Evolutionary conservation across 2,888 invertebrate genomes (phyloP), one percentile per base, ranked within the genome.

Genomic region (Eilema caniola): DNA sequence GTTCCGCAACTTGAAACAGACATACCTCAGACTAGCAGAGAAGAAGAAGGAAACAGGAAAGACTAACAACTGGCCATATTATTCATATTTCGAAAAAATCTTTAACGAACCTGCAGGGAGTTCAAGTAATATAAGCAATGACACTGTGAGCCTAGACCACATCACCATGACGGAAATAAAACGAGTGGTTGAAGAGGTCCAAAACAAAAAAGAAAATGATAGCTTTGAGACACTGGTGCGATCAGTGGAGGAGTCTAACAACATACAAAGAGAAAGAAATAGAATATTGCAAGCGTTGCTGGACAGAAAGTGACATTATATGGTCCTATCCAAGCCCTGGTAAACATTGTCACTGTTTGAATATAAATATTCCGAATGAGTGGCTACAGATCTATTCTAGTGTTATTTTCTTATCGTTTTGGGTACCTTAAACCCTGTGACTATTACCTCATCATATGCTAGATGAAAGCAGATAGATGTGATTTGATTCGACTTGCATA

Each of bases 1-100:
- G 71, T 95, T 93, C 71, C 86, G 95, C 16, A 95, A 95, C 74
- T 79, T 95, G 24, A 95, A 95, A 79, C 94, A 94, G 74, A 94
- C 95, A 1, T 95, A 92, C 67, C 83, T 93, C 3, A 86, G 94
- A 67, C 79, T 95, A 2, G 78, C 83, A 8, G 89, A 90, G n/a
- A 92, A 89, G 73, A 92, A 88, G 67, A 86, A 85, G 53, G 85
- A 88, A 23, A 89, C 88, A n/a, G 94, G 93, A 0, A 90, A 89
- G 76, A 78, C 73, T 12, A 89, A 84, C 63, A 89, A 85, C 66
- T 95, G 95, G 95, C 93, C 93, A 11, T 95, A 95, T 77, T 95
- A 86, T 72, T 75, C 84, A 4, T 91, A 92, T 66, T 95, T 95
- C 81, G 92, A 94, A 76, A 88, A 89, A 78, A 95, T 95, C 73